Base-by-base conservation (phyloP, 2,113 vertebrate species). In the Puntigrus tetrazona region DNA sequence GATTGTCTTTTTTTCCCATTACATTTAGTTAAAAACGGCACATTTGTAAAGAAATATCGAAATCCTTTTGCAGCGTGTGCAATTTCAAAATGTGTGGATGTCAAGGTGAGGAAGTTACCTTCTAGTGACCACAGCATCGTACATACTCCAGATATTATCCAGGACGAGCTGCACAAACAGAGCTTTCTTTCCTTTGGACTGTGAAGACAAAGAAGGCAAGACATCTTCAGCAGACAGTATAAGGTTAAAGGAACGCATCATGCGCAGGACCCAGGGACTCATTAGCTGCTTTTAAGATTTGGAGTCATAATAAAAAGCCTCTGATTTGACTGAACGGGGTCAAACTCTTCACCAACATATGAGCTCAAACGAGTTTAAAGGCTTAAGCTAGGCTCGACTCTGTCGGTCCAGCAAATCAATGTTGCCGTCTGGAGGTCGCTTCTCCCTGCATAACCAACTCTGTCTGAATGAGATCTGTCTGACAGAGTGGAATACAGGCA, bases 121-220 rank as follows among this genome's bases (percentile, higher is more conserved):
- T 91, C 93, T 95, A n/a, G 92, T 94, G 72, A 95, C 88, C 70
- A 99, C 96, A 1, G 96, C 96, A n/a, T 99, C 97, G 80, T 99
- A 99, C 43, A 99, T 93, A 92, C 95, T 99, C 98, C 98, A 99
- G 83, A 99, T 95, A 84, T 99, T 99, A 86, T 99, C 97, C 90
- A 99, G 91, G 77, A 99, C 97, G 2, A 99, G 92, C 90, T 99
- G 97, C 79, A 99, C 98, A 90, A 99, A 99, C 74, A 99, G 93
- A 34, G 95, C 95, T 83, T 99, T 99, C 93, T 97, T 99, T 90
- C 97, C 98, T 95, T 98, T 99, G 63, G 92, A 92, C 98, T 99
- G 89, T 31, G 20, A 87, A 43, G 14, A 63, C 14, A 74, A n/a
- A 65, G 11, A 63, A 5, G n/a, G n/a, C n/a, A n/a, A 75, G 55